Conservation (phyloP, 2,888 invertebrate species). For the Poecilobothrus nobilitatus region DNA sequence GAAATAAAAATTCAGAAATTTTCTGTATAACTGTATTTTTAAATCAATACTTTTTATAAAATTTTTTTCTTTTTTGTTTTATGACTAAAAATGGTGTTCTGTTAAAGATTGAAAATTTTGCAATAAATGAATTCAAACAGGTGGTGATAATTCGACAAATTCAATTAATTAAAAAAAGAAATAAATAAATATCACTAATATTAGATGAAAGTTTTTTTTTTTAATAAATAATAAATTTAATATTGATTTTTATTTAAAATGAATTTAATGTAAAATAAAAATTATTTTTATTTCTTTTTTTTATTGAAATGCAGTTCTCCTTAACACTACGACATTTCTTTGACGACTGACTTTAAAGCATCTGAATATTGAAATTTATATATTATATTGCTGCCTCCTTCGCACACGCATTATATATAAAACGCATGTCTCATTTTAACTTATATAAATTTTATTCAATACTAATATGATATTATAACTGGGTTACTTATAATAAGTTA, state of each 20-base stretch:
- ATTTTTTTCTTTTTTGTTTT: not conserved
- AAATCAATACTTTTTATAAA: not conserved
- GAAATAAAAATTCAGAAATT: not conserved
- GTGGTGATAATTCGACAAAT: not conserved
- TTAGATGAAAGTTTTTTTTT: not conserved
- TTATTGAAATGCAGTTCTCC: not conserved
- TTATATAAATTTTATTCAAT: not conserved
- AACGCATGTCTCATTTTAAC: constrained; percentile 1
- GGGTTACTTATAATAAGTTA: no score
- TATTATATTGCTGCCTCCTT: not conserved
- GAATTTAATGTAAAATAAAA: not conserved
- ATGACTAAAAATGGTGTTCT: no score
- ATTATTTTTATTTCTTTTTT: not conserved
- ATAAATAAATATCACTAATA: not conserved
- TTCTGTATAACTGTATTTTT: not conserved
- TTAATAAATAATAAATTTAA: not conserved
- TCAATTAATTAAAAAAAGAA: not conserved
- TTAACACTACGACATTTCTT: not conserved
- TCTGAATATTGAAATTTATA: not conserved
- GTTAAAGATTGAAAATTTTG: no score
- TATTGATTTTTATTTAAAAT: not conserved
- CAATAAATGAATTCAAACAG: no score
- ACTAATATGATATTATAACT: no score
- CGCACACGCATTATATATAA: not conserved
- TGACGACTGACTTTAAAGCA: not conserved